Evolutionary conservation across 2,113 vertebrate species (phyloP), one percentile per base, ranked within the genome.

Genomic region (Neogobius melanostomus): DNA sequence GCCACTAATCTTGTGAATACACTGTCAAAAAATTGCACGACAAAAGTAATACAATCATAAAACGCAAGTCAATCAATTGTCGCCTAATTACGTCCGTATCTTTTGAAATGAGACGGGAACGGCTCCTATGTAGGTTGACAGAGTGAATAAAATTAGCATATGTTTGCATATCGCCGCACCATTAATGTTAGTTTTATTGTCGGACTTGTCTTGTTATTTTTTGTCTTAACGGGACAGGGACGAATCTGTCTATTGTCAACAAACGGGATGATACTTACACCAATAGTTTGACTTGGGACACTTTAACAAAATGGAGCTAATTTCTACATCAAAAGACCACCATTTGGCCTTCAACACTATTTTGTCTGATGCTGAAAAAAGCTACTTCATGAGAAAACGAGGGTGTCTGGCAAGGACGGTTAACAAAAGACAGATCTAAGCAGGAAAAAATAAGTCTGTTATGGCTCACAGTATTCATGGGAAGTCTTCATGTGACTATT

Each of bases 1-100:
- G 82, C 79, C 68, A 79, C 85, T 91, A 83, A 90, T 90, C 85
- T 89, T 71, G 61, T 66, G 84, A 86, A 86, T 56, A 84, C 68
- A 82, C 89, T 89, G 89, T 89, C 90, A 82, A 52, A 9, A 56
- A 72, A 82, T 81, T 21, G 77, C 21, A 75, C 81, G 76, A 82
- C 70, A 66, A 80, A 86, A 84, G 80, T 81, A 87, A 88, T 75
- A 11, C 78, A 87, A 87, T 86, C 82, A 84, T 87, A 89, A 89
- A 91, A 89, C 69, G 77, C 82, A 87, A 89, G 88, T 90, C 89
- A 89, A 91, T 91, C 87, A 89, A 72, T 71, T 89, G 85, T 87
- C 83, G 67, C 78, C 86, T 90, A 91, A 90, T 90, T 90, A 85
- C 77, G 72, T 86, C 53, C 78, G 36, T 71, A 82, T 75, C 79